phyloP scores from a whole-genome alignment of 2,113 vertebrate species.

The Cairina moschata region DNA sequence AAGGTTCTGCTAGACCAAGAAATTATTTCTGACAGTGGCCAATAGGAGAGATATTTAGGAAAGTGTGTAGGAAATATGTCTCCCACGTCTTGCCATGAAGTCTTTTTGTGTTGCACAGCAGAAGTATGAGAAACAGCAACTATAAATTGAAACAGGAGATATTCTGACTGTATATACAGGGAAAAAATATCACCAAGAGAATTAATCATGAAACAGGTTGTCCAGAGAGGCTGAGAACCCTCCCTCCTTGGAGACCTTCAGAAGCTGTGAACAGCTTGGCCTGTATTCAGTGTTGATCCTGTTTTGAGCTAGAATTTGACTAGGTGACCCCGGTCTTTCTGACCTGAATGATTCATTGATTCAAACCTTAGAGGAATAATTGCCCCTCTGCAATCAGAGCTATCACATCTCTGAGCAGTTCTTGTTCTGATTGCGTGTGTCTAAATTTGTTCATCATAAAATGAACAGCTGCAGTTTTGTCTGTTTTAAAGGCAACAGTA shows the following conservation, averaged over 20 bases:
- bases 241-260: background rate
- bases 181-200: background rate
- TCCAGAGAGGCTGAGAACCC: background rate
- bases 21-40: background rate
- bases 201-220: background rate
- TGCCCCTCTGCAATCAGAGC: slow-evolving; percentile 10
- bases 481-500: slow-evolving; percentile 27
- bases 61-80: background rate
- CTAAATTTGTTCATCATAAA: slow-evolving; percentile 11
- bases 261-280: background rate
- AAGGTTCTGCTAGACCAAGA: background rate
- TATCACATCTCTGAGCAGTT: background rate
- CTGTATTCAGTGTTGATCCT: background rate
- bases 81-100: background rate
- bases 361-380: slow-evolving; percentile 9
- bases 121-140: background rate
- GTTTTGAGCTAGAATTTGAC: background rate
- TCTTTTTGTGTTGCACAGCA: background rate
- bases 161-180: background rate
- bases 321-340: background rate
- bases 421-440: background rate
- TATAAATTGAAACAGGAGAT: background rate
- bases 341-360: background rate
- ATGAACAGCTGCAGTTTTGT: slow-evolving; percentile 20
- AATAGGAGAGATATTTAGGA: background rate